Evolutionary conservation across 2,797 vertebrate species (phyloP).

Genomic region (Neosalanx taihuensis): DNA sequence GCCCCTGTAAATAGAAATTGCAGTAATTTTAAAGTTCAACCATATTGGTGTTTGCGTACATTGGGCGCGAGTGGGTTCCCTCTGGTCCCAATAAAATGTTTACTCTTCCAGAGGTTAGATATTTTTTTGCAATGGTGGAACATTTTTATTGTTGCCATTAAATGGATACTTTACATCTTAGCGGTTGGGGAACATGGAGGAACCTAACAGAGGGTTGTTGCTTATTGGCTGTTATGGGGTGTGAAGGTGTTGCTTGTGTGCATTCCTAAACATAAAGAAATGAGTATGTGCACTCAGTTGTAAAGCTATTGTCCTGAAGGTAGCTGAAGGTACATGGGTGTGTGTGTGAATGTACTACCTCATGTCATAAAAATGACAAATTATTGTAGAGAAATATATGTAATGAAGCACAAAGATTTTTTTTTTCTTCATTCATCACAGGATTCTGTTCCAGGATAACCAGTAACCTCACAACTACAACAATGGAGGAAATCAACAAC

Average conservation of each 20-base stretch:
- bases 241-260: slow-evolving; percentile 3
- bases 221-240: background rate
- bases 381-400: too few relatives aligned
- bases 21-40: slow-evolving; percentile 5
- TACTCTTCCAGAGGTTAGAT: too few relatives aligned
- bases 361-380: too few relatives aligned
- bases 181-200: slow-evolving; percentile 1
- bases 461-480: slow-evolving; percentile 26
- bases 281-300: background rate
- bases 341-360: background rate
- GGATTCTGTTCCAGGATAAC: slow-evolving; percentile 39
- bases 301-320: slow-evolving; percentile 10
- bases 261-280: background rate
- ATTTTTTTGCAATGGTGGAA: slow-evolving; percentile 4
- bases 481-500: slow-evolving; percentile 5
- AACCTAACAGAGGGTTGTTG: background rate
- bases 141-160: slow-evolving; percentile 18
- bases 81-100: slow-evolving; percentile 11
- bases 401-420: background rate
- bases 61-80: background rate
- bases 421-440: background rate
- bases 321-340: background rate
- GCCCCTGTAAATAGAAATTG: slow-evolving; percentile 16
- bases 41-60: slow-evolving; percentile 12
- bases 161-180: slow-evolving; percentile 19